Base-by-base conservation (phyloP, 2,113 vertebrate species). In the Mus spicilegus region DNA sequence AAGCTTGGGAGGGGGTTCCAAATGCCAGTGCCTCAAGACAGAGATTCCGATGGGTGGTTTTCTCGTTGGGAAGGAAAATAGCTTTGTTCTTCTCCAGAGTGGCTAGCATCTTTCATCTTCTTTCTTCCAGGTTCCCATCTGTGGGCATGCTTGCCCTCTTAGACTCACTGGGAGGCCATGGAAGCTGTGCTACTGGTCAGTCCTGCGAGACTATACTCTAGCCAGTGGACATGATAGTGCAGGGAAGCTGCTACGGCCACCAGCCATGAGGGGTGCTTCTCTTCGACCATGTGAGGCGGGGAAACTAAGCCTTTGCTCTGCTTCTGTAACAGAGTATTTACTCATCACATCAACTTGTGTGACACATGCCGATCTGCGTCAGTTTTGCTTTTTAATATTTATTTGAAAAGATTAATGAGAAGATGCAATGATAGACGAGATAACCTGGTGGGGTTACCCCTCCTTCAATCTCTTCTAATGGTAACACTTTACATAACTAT, bases 381-480 rank as follows among this genome's bases (percentile, higher is more conserved):
- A 3, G 22, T 33, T 42, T 14, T 82, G 26, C 16, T 75, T 54
- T 92, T 33, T 67, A 26, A 13, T 86, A 87, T 72, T 61, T 77
- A 61, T 91, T 61, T 69, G 69, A 92, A 84, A 84, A 87, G 30
- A 85, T 69, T 85, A 90, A 75, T 20, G 58, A 36, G 36, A 85
- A 69, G 54, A 77, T 92, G 88, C 33, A 49, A 3, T 19, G 28
- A 84, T 9, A 19, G 24, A 58, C 63, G n/a, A 82, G 80, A 63
- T 8, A 58, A 58, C 22, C 78, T 46, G 58, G 58, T 46, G 58
- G 39, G 39, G 7, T 85, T 87, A 51, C 24, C 16, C 33, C 76
- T 90, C 58, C n/a, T 2, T 85, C 36, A 73, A 11, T 56, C 39
- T 76, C 51, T 39, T 16, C 26, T 24, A 46, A 0, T 0, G 61